These are phyloP conservation scores for Arctopsyche grandis DNA, from an alignment of 1,140 invertebrate species.

Conservation along the genomic window DNA sequence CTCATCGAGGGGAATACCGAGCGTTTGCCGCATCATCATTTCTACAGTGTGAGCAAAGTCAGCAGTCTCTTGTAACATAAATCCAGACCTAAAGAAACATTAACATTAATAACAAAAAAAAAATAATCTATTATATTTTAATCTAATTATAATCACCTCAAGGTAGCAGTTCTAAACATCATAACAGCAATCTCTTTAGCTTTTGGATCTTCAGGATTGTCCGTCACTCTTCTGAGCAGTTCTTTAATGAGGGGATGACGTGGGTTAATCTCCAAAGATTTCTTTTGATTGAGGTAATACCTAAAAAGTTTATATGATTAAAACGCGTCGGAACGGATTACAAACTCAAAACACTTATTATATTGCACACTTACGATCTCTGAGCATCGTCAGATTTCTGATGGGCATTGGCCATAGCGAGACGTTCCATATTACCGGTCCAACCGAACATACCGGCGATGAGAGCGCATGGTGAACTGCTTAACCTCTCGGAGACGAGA, in stretches of 20 bases:
- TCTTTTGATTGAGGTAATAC: slow-evolving; percentile 97
- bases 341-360: slow-evolving; percentile 19
- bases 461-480: slow-evolving; percentile 93
- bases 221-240: slow-evolving; percentile 83
- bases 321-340: neutral
- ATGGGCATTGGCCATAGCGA: slow-evolving; percentile 96
- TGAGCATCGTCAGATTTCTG: slow-evolving; percentile 95
- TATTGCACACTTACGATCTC: slow-evolving; percentile 63
- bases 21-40: slow-evolving; percentile 80
- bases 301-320: slow-evolving; percentile 56
- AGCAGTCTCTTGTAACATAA: slow-evolving; percentile 85
- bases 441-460: slow-evolving; percentile 97
- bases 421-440: slow-evolving; percentile 99
- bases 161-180: slow-evolving; percentile 93
- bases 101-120: neutral
- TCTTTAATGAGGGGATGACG: slow-evolving; percentile 96
- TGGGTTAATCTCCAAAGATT: slow-evolving; percentile 97
- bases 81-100: slow-evolving; percentile 74
- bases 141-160: slow-evolving; percentile 67
- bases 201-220: slow-evolving; percentile 80
- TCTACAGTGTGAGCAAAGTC: slow-evolving; percentile 91
- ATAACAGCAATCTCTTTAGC: slow-evolving; percentile 90
- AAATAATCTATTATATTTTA: neutral
- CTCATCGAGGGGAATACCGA: slow-evolving; percentile 86
- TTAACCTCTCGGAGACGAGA: slow-evolving; percentile 88